A percentile compares a stretch with the other conserved stretches of the same genome.
Evolutionary conservation across 2,113 vertebrate species (phyloP).

Genomic region (Bubalus kerabau): DNA sequence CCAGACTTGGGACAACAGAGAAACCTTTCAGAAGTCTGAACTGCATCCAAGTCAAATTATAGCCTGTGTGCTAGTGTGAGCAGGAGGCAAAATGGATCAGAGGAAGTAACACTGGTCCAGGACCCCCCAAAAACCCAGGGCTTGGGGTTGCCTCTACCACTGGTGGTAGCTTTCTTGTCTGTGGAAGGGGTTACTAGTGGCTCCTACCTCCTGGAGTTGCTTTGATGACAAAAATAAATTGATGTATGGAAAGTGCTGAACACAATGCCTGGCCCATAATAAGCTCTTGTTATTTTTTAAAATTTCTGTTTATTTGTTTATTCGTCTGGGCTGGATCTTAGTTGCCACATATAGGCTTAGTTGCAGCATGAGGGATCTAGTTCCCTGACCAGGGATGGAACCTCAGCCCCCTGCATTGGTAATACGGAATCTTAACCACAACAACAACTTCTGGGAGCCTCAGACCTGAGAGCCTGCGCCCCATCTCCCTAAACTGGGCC

Average conservation of each 20-base stretch:
- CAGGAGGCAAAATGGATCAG: background rate
- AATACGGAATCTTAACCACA: background rate
- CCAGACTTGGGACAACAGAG: conserved; percentile 49
- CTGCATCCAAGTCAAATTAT: conserved; percentile 15
- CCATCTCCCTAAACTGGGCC: background rate
- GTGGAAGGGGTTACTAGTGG: background rate
- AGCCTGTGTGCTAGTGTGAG: background rate
- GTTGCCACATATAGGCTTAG: background rate
- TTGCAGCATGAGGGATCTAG: background rate
- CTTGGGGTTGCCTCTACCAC: background rate
- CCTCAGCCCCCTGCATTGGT: background rate
- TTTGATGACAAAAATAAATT: background rate
- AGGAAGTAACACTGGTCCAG: background rate
- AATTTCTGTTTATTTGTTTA: background rate
- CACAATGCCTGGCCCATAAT: background rate
- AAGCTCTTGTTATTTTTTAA: background rate
- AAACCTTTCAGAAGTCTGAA: conserved; percentile 49
- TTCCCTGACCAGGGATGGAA: background rate
- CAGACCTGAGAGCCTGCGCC: background rate
- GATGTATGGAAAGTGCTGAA: background rate
- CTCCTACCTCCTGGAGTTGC: background rate
- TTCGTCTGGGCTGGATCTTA: background rate
- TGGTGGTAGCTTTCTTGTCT: background rate
- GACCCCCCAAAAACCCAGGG: background rate
- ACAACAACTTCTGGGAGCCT: background rate